Conservation (phyloP, 2,797 vertebrate genomes). For the Alfaro cultratus region DNA sequence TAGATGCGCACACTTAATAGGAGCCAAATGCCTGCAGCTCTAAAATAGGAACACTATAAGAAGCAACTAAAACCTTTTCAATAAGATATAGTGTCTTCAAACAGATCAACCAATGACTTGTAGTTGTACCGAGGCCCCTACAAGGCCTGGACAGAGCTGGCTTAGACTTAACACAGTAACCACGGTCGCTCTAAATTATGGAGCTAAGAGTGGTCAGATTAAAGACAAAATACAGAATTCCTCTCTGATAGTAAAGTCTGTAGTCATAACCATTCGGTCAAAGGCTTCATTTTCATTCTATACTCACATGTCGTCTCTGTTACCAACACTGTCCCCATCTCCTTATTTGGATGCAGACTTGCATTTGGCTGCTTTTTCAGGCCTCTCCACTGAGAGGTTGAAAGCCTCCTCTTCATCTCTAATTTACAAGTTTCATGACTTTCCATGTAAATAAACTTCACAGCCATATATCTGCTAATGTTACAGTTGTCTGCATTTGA, state of each 20-base stretch:
- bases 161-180: background rate
- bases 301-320: constrained; percentile 16
- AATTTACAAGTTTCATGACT: constrained; percentile 1
- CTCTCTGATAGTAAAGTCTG: background rate
- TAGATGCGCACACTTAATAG: background rate
- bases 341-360: constrained; percentile 57
- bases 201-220: constrained; percentile 19
- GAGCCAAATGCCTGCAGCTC: background rate
- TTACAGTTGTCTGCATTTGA: background rate
- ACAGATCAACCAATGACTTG: constrained; percentile 29
- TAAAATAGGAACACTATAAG: background rate
- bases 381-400: constrained; percentile 26
- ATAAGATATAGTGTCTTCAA: constrained; percentile 1
- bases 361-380: background rate
- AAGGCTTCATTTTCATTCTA: constrained; percentile 22
- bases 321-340: constrained; percentile 3
- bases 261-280: constrained; percentile 12
- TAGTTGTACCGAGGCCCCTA: constrained; percentile 10
- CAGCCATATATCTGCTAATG: background rate
- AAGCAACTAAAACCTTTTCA: background rate
- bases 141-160: constrained; percentile 46
- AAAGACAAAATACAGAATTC: constrained; percentile 11
- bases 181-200: background rate
- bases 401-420: constrained; percentile 17
- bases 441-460: background rate